Base-by-base conservation (phyloP, 2,797 vertebrate species). In the Heterohyrax brucei region DNA sequence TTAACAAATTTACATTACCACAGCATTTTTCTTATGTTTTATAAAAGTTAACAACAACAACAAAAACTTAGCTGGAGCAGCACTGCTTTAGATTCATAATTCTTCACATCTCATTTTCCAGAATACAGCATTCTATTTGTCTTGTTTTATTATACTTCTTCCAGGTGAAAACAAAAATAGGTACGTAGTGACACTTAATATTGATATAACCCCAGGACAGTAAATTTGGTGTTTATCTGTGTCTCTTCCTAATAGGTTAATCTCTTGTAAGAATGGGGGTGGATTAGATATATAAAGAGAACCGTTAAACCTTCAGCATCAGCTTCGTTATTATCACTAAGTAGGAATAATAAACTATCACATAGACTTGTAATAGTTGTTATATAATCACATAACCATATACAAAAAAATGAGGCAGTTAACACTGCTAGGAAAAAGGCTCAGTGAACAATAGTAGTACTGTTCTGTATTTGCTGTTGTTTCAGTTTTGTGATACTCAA, bases 401-500 rank as follows among this genome's bases (percentile, higher is more conserved):
- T 39, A 39, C 39, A 39, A 39, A 39, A 39, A 66, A 79, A 44
- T 89, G 73, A 64, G 64, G n/a, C 53, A 33, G n/a, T 68, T 77
- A 77, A n/a, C 70, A 78, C 62, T 85, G 61, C 33, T 4, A 80
- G 50, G 48, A 46, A 85, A 75, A 24, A 85, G 28, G 28, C 56
- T 85, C 64, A 85, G 30, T 73, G 80, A 89, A 80, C 46, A 9
- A 77, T 80, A 33, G 21, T 80, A 79, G 26, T 50, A 7, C 33
- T 72, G 5, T 77, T 95, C 85, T 89, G 26, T 76, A 61, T 93
- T 90, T 90, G 75, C 53, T 85, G 1, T 62, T 93, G 53, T 81
- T 62, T 86, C 16, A 61, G 39, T 68, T 5, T 28, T 90, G 61
- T 75, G 50, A 81, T 80, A 80, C 81, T 76, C 53, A n/a, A 86